Percentiles rank a stretch among this genome's conserved stretches.
Evolutionary conservation across 2,888 invertebrate species (phyloP).

Genomic region (Reticulitermes lucifugus): DNA sequence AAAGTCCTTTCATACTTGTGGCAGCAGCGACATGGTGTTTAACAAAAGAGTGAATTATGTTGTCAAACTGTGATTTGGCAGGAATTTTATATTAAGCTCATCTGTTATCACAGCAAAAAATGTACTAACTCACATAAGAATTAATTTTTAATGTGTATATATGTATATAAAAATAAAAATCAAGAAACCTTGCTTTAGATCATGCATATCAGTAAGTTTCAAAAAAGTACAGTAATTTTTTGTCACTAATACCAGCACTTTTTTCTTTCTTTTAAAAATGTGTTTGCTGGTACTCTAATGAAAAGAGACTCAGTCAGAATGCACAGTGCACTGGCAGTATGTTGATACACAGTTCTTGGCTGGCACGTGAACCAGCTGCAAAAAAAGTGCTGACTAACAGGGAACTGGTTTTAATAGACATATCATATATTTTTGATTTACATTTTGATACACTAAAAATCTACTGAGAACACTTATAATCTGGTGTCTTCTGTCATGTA

Average conservation of each 20-base stretch:
- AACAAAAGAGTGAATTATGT: background rate
- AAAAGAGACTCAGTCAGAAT: too few species aligned
- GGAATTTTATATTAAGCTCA: slow-evolving; percentile 26
- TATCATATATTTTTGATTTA: background rate
- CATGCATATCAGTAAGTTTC: background rate
- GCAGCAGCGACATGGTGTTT: background rate
- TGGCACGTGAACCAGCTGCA: too few species aligned
- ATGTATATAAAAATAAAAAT: slow-evolving; percentile 13
- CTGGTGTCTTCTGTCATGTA: background rate
- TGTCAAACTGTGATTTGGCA: slow-evolving; percentile 25
- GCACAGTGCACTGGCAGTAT: too few species aligned
- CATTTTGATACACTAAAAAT: background rate
- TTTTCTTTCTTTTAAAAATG: too few species aligned
- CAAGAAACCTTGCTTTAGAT: background rate
- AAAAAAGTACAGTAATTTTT: background rate
- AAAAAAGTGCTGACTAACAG: too few species aligned
- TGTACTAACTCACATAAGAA: slow-evolving; percentile 14
- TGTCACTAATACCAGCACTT: background rate
- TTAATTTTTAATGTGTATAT: background rate
- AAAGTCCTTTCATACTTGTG: background rate
- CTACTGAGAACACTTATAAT: background rate
- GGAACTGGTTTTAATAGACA: background rate
- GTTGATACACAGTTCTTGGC: too few species aligned
- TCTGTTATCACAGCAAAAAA: slow-evolving; percentile 17
- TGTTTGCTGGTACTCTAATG: too few species aligned